phyloP scores from a whole-genome alignment of 2,797 vertebrate species.

The Tiaroga cobitis region DNA sequence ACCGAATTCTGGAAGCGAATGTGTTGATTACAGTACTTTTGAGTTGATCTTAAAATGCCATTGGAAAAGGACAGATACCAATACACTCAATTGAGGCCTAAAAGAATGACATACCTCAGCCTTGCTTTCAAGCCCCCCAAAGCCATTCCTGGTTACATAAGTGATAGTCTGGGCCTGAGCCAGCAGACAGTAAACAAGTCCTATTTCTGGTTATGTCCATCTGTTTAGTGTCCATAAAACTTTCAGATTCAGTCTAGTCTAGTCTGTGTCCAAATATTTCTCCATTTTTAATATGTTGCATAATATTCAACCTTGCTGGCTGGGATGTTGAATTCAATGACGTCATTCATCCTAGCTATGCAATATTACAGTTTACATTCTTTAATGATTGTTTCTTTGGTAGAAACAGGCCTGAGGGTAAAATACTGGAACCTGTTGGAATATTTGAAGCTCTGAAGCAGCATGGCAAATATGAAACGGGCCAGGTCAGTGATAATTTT shows the following conservation, averaged over 20 bases:
- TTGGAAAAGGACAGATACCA: background rate
- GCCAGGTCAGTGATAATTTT: constrained; percentile 80
- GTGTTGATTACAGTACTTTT: background rate
- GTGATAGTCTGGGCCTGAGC: constrained; percentile 1
- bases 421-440: constrained; percentile 94
- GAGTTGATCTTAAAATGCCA: background rate
- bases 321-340: background rate
- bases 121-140: background rate
- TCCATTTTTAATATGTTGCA: background rate
- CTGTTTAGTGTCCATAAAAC: background rate
- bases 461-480: constrained; percentile 96
- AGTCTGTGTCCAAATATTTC: background rate
- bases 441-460: constrained; percentile 95
- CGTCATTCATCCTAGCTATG: background rate
- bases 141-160: constrained; percentile 19
- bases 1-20: background rate
- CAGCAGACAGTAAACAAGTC: constrained; percentile 9
- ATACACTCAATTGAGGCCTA: constrained; percentile 15
- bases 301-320: constrained; percentile 7
- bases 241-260: constrained; percentile 25
- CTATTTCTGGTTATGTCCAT: constrained; percentile 15
- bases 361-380: background rate
- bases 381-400: background rate
- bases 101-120: background rate
- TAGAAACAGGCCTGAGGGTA: constrained; percentile 94